phyloP scores from a whole-genome alignment of 2,888 invertebrate genomes.

The Germaria angustata region DNA sequence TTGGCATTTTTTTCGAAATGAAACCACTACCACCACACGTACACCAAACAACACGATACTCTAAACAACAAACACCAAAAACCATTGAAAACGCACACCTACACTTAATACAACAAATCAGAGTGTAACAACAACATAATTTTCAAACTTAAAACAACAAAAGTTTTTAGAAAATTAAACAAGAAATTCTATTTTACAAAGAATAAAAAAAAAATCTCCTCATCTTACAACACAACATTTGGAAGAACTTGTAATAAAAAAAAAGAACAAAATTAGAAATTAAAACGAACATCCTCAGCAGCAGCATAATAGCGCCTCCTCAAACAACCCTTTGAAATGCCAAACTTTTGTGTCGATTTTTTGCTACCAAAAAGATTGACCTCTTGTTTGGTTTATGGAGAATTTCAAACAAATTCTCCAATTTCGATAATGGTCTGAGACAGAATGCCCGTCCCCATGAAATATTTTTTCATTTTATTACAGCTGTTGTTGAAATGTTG shows the following conservation, averaged over 20 bases:
- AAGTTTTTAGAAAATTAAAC: conserved; percentile 52
- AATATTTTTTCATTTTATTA: conserved; percentile 33
- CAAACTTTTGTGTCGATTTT: conserved; percentile 63
- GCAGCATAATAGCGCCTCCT: background rate
- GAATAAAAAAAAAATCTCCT: conserved; percentile 51
- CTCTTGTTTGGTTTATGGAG: conserved; percentile 53
- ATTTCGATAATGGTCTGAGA: conserved; percentile 14
- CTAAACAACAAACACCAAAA: conserved; percentile 49
- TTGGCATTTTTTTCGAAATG: conserved; percentile 69
- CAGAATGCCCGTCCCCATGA: conserved; percentile 18
- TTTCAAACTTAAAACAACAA: conserved; percentile 42
- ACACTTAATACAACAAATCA: conserved; percentile 17
- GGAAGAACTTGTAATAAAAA: conserved; percentile 25
- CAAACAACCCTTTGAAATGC: background rate
- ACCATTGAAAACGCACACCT: conserved; percentile 46
- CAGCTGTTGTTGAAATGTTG: conserved; percentile 46
- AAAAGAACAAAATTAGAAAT: background rate
- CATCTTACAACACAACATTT: conserved; percentile 53
- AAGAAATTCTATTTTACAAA: conserved; percentile 62
- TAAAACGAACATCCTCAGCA: background rate
- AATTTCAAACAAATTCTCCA: conserved; percentile 25
- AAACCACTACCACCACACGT: conserved; percentile 48
- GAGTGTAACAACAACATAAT: conserved; percentile 11
- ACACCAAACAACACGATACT: conserved; percentile 33
- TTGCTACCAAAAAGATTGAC: conserved; percentile 38